Base-by-base conservation (phyloP, 2,113 vertebrate species). In the Enhydra lutris region DNA sequence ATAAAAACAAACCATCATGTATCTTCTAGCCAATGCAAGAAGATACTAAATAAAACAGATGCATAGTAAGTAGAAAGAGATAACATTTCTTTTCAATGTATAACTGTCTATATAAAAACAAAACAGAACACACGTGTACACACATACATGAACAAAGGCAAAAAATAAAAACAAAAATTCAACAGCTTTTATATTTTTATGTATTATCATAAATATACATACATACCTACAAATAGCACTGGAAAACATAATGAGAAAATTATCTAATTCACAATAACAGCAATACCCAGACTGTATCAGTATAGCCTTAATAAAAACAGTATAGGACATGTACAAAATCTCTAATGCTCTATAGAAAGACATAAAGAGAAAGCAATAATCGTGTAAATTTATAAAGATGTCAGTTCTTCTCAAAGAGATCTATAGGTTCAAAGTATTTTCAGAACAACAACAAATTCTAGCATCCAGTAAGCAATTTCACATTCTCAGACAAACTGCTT, bases 161-260 rank as follows among this genome's bases (percentile, higher is more conserved):
- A 42, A 85, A 91, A 73, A 36, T 59, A 34, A 89, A 88, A 89
- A 92, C 42, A 50, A 95, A 96, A 93, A 82, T 47, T 45, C 34
- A 93, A 59, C 57, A 57, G 14, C 42, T 84, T 81, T 50, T 87
- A 76, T 73, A 39, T 86, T 47, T 89, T 69, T 94, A 52, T 14
- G 23, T 73, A 42, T 95, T 88, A 82, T 87, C 63, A 88, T 14
- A 94, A 39, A 36, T 11, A 82, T 10, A 78, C 34, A 76, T 14
- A 13, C 29, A 92, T 13, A 61, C 17, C 29, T 69, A 83, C 18
- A 96, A 36, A 92, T 29, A 83, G 36, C 94, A 95, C 55, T 83
- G 26, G 76, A 91, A 94, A 96, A 71, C 31, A 71, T n/a, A 80
- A 61, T 29, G 45, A 65, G 93, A 97, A 88, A 57, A 71, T 39